Conservation (phyloP, 2,113 vertebrate species). For the Isurus oxyrinchus region DNA sequence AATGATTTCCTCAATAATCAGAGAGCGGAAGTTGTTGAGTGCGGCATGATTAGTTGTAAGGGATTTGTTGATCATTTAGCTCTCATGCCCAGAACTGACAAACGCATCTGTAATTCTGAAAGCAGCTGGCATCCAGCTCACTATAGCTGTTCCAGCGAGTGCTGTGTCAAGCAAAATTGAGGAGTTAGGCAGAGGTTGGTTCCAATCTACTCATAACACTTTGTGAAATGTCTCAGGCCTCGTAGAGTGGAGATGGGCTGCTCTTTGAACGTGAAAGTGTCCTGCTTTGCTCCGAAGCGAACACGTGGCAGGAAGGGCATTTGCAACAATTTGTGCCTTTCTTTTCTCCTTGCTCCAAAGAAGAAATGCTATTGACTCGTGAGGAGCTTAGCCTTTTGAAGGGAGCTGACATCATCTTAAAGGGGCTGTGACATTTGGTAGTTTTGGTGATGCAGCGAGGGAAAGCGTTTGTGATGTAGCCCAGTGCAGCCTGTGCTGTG, state of each 20-base stretch:
- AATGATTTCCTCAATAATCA: conserved; percentile 88
- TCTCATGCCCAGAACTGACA: conserved; percentile 53
- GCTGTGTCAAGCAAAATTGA: not conserved
- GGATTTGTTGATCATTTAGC: conserved; percentile 67
- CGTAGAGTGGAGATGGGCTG: not conserved
- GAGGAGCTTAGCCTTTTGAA: not conserved
- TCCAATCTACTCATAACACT: not conserved
- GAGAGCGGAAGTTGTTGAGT: conserved; percentile 71
- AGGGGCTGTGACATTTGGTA: not conserved
- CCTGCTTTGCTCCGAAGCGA: not conserved
- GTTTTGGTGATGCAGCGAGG: not conserved
- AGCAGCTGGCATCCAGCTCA: conserved; percentile 5
- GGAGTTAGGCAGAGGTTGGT: not conserved
- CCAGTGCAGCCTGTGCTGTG: not conserved
- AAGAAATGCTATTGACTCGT: not conserved
- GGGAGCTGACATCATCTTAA: not conserved
- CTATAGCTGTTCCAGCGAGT: not conserved
- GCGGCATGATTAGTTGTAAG: conserved; percentile 65
- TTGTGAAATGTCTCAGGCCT: not conserved
- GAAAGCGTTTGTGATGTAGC: not conserved
- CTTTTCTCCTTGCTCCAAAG: not conserved
- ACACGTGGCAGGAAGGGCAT: not conserved
- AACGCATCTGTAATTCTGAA: conserved; percentile 5
- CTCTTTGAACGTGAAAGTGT: not conserved
- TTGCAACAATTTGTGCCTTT: not conserved